Percentiles rank a stretch among this genome's conserved stretches.
phyloP scores from a whole-genome alignment of 2,888 invertebrate species.

The Proisotoma minuta region DNA sequence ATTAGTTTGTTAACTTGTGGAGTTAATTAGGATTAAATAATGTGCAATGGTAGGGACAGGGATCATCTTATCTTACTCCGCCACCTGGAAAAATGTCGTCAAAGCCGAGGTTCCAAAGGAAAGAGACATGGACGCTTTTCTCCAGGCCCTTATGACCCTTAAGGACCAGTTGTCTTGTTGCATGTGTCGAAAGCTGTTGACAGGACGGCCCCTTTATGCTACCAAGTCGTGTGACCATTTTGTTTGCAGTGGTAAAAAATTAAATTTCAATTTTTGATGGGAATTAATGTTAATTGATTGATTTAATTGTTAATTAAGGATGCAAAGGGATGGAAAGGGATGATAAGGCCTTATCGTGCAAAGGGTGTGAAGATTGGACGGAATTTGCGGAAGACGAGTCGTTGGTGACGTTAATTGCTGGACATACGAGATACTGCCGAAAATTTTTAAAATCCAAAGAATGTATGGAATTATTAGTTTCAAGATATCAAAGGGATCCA shows the following conservation, averaged over 20 bases:
- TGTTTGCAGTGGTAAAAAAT: constrained; percentile 31
- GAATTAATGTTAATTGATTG: constrained; percentile 3
- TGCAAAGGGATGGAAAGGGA: constrained; percentile 24
- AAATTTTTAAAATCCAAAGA: constrained; percentile 19
- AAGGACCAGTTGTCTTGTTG: constrained; percentile 22
- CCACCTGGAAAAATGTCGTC: constrained; percentile 18
- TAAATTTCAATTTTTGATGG: constrained; percentile 10
- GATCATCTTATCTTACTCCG: constrained; percentile 9
- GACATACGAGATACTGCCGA: constrained; percentile 25
- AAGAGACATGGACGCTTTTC: constrained; percentile 18
- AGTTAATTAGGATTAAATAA: too few species aligned
- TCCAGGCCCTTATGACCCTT: constrained; percentile 12
- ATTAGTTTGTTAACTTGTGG: too few species aligned
- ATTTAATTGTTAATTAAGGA: constrained; percentile 8
- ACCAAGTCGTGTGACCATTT: constrained; percentile 23
- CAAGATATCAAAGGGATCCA: constrained; percentile 22
- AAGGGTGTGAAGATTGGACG: constrained; percentile 25
- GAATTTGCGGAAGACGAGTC: constrained; percentile 20
- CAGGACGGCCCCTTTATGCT: constrained; percentile 4
- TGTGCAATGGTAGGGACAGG: constrained; percentile 15
- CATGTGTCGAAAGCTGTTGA: constrained; percentile 25
- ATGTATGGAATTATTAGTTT: constrained; percentile 20
- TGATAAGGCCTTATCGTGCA: constrained; percentile 12
- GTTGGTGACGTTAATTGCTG: constrained; percentile 17
- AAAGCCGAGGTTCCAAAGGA: constrained; percentile 4